Percentiles rank a stretch among this genome's conserved stretches.
Evolutionary conservation across 2,113 vertebrate species (phyloP).

Genomic region (Anolis carolinensis): DNA sequence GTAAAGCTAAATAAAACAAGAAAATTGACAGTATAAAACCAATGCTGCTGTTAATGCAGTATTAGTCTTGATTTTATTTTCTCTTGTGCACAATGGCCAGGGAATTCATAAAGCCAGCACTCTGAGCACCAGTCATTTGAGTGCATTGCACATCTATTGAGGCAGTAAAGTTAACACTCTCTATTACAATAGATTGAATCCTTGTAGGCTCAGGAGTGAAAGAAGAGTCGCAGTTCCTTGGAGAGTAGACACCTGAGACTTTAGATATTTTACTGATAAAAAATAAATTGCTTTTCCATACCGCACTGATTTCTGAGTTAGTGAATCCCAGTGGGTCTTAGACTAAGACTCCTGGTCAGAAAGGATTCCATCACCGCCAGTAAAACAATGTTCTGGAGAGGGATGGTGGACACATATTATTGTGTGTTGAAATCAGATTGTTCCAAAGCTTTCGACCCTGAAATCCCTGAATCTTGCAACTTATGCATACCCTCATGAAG

Average conservation of each 20-base stretch:
- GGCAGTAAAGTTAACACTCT: constrained; percentile 39
- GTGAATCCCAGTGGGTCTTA: not conserved
- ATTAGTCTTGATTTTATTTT: not conserved
- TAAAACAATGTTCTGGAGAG: not conserved
- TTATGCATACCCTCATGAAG: too few species aligned
- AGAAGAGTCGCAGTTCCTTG: constrained; percentile 13
- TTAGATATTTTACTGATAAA: not conserved
- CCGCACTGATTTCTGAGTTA: not conserved
- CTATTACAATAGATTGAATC: constrained; percentile 29
- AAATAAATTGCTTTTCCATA: not conserved
- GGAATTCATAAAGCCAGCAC: constrained; percentile 29
- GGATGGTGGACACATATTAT: not conserved
- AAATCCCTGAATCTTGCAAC: not conserved
- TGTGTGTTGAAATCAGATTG: not conserved
- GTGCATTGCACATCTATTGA: constrained; percentile 26
- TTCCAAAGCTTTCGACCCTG: not conserved
- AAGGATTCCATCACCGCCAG: too few species aligned
- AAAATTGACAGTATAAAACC: constrained; percentile 10
- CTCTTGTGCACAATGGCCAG: constrained; percentile 11
- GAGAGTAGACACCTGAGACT: not conserved
- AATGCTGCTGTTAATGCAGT: not conserved
- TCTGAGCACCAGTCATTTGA: constrained; percentile 21
- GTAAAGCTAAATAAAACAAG: not conserved
- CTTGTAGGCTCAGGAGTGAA: not conserved
- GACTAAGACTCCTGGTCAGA: not conserved